Evolutionary conservation across 2,113 vertebrate genomes (phyloP).

Genomic region (Ptyas mucosa): DNA sequence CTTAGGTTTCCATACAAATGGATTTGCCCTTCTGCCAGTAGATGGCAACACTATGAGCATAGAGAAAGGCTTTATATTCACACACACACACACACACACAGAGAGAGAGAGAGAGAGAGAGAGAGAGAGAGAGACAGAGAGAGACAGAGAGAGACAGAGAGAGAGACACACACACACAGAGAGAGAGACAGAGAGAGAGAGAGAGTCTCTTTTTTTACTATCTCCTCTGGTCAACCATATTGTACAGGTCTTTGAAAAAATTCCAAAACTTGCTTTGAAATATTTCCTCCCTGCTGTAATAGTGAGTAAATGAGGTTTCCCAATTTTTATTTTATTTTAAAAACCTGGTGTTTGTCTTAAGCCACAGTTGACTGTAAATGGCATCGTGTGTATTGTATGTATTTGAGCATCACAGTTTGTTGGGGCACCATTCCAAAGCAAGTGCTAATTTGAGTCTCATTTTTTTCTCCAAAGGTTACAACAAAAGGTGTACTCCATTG

Average conservation of each 20-base stretch:
- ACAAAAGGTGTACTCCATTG: background rate
- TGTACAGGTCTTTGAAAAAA: background rate
- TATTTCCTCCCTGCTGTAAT: background rate
- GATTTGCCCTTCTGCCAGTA: background rate
- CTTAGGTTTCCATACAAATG: background rate
- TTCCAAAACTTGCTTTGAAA: background rate
- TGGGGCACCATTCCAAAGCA: background rate
- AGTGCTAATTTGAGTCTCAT: background rate
- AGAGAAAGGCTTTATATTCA: background rate
- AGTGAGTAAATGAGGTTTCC: background rate
- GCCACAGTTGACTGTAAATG: slow-evolving; percentile 4
- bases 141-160: background rate
- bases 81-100: background rate
- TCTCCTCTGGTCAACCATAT: background rate
- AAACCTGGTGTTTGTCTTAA: background rate
- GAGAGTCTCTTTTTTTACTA: background rate
- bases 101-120: no score
- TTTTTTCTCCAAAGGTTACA: background rate
- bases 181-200: no score
- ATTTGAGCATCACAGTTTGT: slow-evolving; percentile 24
- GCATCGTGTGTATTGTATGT: slow-evolving; percentile 12
- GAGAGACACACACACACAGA: background rate
- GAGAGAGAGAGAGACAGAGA: no score
- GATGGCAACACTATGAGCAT: background rate
- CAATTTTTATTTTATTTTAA: background rate